Conservation (phyloP, 35 echinoderm and acorn worm genomes). For the Holothuria glaberrima region DNA sequence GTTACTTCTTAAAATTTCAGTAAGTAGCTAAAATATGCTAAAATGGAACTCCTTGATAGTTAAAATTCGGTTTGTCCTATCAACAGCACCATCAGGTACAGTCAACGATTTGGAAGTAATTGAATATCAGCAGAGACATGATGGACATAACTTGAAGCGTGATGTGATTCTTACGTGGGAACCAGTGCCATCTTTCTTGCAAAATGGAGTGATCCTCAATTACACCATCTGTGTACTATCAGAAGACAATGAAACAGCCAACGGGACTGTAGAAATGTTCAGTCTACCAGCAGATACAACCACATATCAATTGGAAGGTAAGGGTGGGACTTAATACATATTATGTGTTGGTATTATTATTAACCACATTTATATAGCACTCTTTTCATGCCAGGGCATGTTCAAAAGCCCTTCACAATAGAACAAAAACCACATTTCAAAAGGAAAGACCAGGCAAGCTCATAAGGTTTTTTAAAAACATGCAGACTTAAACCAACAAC, state of each 20-base stretch:
- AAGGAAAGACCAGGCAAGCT: no score
- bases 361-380: no score
- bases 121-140: slow-evolving; percentile 15
- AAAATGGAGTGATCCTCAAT: slow-evolving; percentile 44
- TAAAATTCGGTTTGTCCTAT: background rate
- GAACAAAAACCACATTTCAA: no score
- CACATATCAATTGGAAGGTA: slow-evolving; percentile 39
- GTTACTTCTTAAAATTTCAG: background rate
- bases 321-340: background rate
- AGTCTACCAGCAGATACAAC: slow-evolving; percentile 9
- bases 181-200: background rate
- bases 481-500: no score
- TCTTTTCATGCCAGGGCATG: no score
- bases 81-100: slow-evolving; percentile 27
- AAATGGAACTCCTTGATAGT: background rate
- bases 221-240: slow-evolving; percentile 16
- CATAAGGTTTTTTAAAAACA: no score
- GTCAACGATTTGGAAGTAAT: slow-evolving; percentile 32
- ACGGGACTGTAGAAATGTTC: background rate
- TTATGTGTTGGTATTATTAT: no score
- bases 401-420: no score
- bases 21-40: background rate
- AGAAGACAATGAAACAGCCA: background rate
- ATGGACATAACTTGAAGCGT: background rate
- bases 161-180: slow-evolving; percentile 40